Percentiles rank a stretch among this genome's conserved stretches.
Conservation (phyloP, 1,140 invertebrate species). For the Bombus ignitus region DNA sequence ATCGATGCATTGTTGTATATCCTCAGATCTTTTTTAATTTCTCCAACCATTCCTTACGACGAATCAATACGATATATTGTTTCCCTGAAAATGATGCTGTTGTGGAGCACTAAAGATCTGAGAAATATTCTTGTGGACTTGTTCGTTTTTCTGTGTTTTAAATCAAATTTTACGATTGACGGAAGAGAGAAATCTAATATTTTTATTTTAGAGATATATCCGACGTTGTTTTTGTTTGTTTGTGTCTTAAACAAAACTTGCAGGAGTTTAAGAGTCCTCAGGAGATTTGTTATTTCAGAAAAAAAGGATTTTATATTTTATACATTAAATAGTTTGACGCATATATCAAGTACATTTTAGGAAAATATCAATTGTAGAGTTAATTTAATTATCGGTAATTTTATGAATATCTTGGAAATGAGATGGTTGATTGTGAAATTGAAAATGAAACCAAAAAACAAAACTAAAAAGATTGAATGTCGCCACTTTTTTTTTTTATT, state of each 20-base stretch:
- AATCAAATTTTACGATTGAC: too few species aligned
- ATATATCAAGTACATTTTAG: neutral
- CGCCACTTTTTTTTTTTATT: neutral
- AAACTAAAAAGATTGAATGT: neutral
- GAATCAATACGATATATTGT: neutral
- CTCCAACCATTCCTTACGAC: constrained; percentile 30
- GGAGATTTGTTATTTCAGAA: neutral
- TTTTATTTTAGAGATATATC: neutral
- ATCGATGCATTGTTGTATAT: constrained; percentile 23
- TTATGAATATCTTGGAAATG: neutral
- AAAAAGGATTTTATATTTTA: neutral
- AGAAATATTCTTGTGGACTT: neutral
- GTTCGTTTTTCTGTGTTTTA: neutral
- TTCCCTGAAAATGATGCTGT: neutral
- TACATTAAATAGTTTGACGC: neutral
- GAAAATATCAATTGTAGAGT: neutral
- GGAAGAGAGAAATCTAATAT: neutral
- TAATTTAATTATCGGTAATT: neutral
- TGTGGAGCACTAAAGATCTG: neutral
- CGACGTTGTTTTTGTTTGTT: neutral
- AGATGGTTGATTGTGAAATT: neutral
- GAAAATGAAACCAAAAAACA: neutral
- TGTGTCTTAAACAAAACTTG: neutral
- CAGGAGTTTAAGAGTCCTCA: neutral
- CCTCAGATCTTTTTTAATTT: constrained; percentile 29